phyloP scores from a whole-genome alignment of 2,113 vertebrate species.

The Odontesthes bonariensis region DNA sequence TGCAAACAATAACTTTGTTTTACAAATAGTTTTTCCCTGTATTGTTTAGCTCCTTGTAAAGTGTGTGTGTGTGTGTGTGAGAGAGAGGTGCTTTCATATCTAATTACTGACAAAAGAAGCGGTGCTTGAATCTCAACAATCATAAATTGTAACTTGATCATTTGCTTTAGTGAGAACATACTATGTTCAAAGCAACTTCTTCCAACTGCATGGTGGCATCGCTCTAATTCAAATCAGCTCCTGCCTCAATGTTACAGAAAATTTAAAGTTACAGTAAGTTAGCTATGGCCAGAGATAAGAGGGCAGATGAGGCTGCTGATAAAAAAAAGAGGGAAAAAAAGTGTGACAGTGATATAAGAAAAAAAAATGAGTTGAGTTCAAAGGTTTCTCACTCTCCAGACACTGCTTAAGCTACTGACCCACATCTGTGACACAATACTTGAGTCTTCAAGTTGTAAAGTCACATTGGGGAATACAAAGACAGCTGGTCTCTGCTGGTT shows the following conservation, averaged over 20 bases:
- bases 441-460: constrained; percentile 53
- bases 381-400: constrained; percentile 31
- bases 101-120: background rate
- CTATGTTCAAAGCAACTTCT: background rate
- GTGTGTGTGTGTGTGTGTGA: too few species aligned
- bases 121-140: background rate
- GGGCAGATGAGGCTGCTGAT: background rate
- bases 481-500: constrained; percentile 34
- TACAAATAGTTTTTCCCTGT: too few species aligned
- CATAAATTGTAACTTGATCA: too few species aligned
- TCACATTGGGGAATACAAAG: constrained; percentile 61
- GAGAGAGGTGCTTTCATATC: too few species aligned
- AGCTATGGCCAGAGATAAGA: constrained; percentile 7
- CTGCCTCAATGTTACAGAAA: background rate
- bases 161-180: too few species aligned
- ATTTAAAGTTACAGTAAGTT: too few species aligned
- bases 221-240: background rate
- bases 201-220: background rate
- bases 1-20: too few species aligned
- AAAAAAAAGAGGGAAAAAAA: constrained; percentile 1
- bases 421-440: constrained; percentile 46
- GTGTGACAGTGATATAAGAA: constrained; percentile 17
- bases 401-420: constrained; percentile 39
- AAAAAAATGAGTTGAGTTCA: constrained; percentile 46
- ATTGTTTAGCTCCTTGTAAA: too few species aligned